Base-by-base conservation (phyloP, 2,113 vertebrate genomes). In the Eurypyga helias region DNA sequence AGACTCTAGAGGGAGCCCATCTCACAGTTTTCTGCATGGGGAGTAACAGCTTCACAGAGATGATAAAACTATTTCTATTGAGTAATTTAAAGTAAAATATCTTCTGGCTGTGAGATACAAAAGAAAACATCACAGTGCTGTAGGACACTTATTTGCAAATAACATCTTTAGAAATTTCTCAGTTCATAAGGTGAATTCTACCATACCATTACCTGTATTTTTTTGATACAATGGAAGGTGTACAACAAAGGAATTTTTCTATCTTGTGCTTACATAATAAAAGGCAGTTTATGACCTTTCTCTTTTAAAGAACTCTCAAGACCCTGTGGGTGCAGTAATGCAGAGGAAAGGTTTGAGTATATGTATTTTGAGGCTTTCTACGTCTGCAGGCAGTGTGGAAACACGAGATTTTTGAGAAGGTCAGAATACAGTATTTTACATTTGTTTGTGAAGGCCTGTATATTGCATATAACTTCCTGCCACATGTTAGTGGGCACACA, bases 1-100 rank as follows among this genome's bases (percentile, higher is more conserved):
- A 79, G 82, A 67, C 97, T 80, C 90, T 88, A 97, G 97, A 96
- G 97, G 97, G 97, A 92, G 95, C 95, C 86, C 95, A 31, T 41
- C 62, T 88, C 88, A 91, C 71, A 86, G 43, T 88, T 93, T 91
- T 95, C 54, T 55, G 26, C 26, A 6, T 7, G 43, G 24, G 64
- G 71, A 29, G 72, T 70, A 82, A 13, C 2, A 4, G 31, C 54
- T 89, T 91, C 38, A 19, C 14, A 17, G 58, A 87, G 46, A 15
- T 13, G n/a, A n/a, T 26, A 48, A n/a, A 92, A 52, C 21, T 76
- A 19, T 31, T 75, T 93, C 17, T 83, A 5, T 60, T 57, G 29
- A 46, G 26, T 75, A 80, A 67, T 81, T 72, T 51, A 66, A 51
- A 65, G 31, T 41, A 38, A 82, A 67, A 76, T 82, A 4, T 88